Base-by-base conservation (phyloP, 2,797 vertebrate species). In the Steatocranus sp. region DNA sequence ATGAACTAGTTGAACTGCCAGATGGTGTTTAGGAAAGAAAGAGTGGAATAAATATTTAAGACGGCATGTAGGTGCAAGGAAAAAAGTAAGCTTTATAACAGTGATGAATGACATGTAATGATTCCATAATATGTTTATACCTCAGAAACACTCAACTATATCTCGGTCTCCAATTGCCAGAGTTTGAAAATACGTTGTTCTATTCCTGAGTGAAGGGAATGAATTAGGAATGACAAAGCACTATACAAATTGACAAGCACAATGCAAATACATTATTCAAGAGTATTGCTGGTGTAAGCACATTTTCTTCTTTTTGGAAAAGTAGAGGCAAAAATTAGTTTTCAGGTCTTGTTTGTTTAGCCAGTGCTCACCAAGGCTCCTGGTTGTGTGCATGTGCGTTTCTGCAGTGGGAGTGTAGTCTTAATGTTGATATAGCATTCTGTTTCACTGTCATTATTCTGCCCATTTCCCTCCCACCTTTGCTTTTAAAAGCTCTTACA, bases 401-500 rank as follows among this genome's bases (percentile, higher is more conserved):
- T 74, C 36, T 20, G n/a, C 9, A 8, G 14, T 58, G 43, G 15
- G 11, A 36, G 38, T 68, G 63, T 56, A 50, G 78, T 51, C 50
- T 76, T 84, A 79, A 86, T 85, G 91, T 76, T 83, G 87, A 90
- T 43, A 77, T 80, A 89, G 82, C 66, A 53, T 86, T 91, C 90
- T 84, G 63, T 87, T 88, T 87, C 18, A 78, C 30, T 41, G 75
- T 83, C 56, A 61, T 83, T 84, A 80, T 49, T 36, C 76, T 53
- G 58, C 70, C 82, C 54, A 34, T 82, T 84, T 82, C 75, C 66
- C 91, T 80, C 87, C 83, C 51, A 84, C 82, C 48, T 75, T 48
- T 79, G 76, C 83, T 89, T 91, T 88, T 86, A 84, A 90, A 89
- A 91, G 91, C 89, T 88, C 78, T 90, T 86, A 89, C 63, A 51